Base-by-base conservation (phyloP, 2,888 invertebrate genomes). In the Pyrrhosoma nymphula region DNA sequence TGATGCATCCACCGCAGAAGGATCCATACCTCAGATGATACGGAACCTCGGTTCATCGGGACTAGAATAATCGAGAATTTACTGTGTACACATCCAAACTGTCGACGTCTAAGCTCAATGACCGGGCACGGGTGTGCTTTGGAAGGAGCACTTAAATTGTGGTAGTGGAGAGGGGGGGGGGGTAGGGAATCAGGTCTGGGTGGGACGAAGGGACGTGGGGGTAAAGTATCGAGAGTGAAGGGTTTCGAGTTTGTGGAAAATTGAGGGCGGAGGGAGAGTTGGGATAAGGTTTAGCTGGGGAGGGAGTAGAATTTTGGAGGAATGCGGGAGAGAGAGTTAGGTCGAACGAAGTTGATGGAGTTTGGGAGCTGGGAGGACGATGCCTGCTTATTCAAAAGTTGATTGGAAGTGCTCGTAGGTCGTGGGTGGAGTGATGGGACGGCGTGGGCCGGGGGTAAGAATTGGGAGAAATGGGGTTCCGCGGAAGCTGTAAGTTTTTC, bases 61-160 rank as follows among this genome's bases (percentile, higher is more conserved):
- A 47, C 47, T 8, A 47, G 2, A 47, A 47, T 47, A 47, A 47
- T 47, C 47, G 47, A 47, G 47, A 47, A 2, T 47, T 47, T 4
- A 8, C 47, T 47, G 47, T 8, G 47, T 47, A 47, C 12, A 14
- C 60, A 60, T 60, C 16, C 12, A 20, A 8, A 60, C 20, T 60
- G 20, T 60, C 60, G 20, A 60, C 60, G 60, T 60, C 60, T 60
- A 60, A 60, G 12, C 60, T 60, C 60, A 60, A 60, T 60, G 18
- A 20, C 6, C 16, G 93, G 69, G 26, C 39, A 69, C 75, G 47
- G 23, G 47, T 93, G 2, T 47, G n/a, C 47, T 8, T 47, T 47
- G 39, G 47, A 69, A 75, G 93, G 63, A 26, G 63, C 93, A 93
- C 75, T 69, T 75, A 93, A 89, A 93, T 47, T 69, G 69, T 63